Evolutionary conservation across 2,888 invertebrate genomes (phyloP), one percentile per base, ranked within the genome.

Genomic region (Erebia palarica): DNA sequence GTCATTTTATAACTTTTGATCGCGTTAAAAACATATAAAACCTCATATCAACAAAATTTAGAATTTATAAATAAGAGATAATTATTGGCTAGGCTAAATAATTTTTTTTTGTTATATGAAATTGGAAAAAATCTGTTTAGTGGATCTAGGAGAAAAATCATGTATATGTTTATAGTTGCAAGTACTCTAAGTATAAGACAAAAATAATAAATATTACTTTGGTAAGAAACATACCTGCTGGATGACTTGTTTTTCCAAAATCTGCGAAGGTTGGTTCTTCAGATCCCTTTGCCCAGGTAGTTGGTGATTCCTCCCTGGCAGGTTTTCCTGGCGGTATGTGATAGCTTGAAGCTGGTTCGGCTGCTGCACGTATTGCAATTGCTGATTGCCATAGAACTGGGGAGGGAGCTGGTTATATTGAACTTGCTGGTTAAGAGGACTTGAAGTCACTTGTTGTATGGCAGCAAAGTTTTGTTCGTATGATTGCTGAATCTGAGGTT

Each of bases 241-340:
- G 16, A 71, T 57, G 18, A 71, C 73, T 68, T 79, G 78, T 67
- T 78, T 79, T 55, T 80, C 80, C 36, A 76, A 69, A 53, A 78
- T 69, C 59, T 75, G 75, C 0, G 69, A 27, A 13, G 72, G 64
- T 16, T 72, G 70, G 36, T 44, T 70, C 16, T 69, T 74, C n/a
- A 76, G 53, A 21, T 76, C 76, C 27, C 75, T 70, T 44, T 77
- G 76, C 16, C 74, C 78, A 14, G 75, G 73, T 51, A 78, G 78
- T 5, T 73, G 75, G 49, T 59, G 44, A n/a, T 75, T 75, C 14
- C 74, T 51, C 8, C 18, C 72, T 42, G 73, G 74, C 14, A 55
- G 73, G 47, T 75, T 74, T 36, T 77, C 74, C 16, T 70, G 73
- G 18, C 69, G 59, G 57, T 76, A 78, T 0, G 71, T 64, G 14